Evolutionary conservation across 1,140 invertebrate genomes (phyloP).

Genomic region (Cyclina sinensis): DNA sequence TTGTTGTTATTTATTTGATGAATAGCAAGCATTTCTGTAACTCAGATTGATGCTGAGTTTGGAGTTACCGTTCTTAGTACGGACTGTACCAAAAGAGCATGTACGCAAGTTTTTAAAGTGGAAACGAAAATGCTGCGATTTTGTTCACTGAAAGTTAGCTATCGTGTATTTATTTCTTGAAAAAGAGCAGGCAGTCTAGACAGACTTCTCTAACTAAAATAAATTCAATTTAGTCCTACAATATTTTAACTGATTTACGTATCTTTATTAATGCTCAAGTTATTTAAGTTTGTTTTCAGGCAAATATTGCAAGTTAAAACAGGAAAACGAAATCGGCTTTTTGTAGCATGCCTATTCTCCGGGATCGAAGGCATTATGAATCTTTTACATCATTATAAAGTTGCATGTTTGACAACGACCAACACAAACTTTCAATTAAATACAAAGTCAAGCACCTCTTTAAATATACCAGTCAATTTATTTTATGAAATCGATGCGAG

Average conservation of each 20-base stretch:
- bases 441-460: slow-evolving; percentile 42
- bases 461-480: slow-evolving; percentile 53
- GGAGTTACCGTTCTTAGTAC: slow-evolving; percentile 35
- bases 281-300: no score
- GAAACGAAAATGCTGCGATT: no score
- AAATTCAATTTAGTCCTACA: no score
- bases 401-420: slow-evolving; percentile 40
- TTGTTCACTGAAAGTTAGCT: no score
- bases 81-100: neutral
- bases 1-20: neutral
- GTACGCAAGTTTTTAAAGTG: neutral
- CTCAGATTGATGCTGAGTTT: slow-evolving; percentile 34
- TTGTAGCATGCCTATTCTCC: neutral
- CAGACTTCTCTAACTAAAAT: no score
- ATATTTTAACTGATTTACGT: no score
- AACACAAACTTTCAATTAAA: slow-evolving; percentile 58
- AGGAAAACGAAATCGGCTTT: no score
- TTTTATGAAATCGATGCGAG: slow-evolving; percentile 49
- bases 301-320: no score
- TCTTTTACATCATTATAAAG: slow-evolving; percentile 22
- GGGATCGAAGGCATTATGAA: neutral
- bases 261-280: no score
- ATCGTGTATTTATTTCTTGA: no score
- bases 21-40: neutral
- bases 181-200: no score